Percentiles rank a stretch among this genome's conserved stretches.
phyloP scores from a whole-genome alignment of 2,888 invertebrate genomes.

The Epirrhoe tristata region DNA sequence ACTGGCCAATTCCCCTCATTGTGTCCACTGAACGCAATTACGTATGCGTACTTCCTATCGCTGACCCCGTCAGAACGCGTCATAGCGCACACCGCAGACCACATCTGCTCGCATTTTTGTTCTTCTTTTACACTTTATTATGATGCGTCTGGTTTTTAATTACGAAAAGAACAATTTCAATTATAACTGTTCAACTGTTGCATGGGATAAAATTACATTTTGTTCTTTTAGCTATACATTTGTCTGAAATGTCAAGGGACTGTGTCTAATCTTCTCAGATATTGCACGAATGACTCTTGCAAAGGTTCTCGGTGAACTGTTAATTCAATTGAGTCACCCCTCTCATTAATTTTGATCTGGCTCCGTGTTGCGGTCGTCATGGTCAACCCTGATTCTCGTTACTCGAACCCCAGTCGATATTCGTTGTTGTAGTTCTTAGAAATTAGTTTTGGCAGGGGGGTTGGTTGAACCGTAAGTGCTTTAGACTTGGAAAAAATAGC shows the following conservation, averaged over 20 bases:
- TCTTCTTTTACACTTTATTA: constrained; percentile 52
- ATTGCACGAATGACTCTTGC: constrained; percentile 23
- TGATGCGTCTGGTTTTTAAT: constrained; percentile 60
- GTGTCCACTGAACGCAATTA: constrained; percentile 82
- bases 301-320: constrained; percentile 41
- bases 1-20: constrained; percentile 83
- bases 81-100: constrained; percentile 48
- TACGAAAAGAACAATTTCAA: constrained; percentile 53
- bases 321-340: constrained; percentile 66
- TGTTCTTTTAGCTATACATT: constrained; percentile 18
- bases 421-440: constrained; percentile 49
- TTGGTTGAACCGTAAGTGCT: background rate
- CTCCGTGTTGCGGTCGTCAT: constrained; percentile 51
- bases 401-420: constrained; percentile 55
- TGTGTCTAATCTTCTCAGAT: constrained; percentile 22
- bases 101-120: constrained; percentile 70
- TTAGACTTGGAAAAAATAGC: constrained; percentile 20
- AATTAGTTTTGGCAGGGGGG: constrained; percentile 42
- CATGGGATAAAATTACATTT: constrained; percentile 43
- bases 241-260: constrained; percentile 26
- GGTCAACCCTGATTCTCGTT: constrained; percentile 54
- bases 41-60: constrained; percentile 80
- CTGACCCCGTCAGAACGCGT: constrained; percentile 60
- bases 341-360: constrained; percentile 65
- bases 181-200: constrained; percentile 48